phyloP scores from a whole-genome alignment of 2,888 invertebrate genomes.

The Sinotaia quadrata region DNA sequence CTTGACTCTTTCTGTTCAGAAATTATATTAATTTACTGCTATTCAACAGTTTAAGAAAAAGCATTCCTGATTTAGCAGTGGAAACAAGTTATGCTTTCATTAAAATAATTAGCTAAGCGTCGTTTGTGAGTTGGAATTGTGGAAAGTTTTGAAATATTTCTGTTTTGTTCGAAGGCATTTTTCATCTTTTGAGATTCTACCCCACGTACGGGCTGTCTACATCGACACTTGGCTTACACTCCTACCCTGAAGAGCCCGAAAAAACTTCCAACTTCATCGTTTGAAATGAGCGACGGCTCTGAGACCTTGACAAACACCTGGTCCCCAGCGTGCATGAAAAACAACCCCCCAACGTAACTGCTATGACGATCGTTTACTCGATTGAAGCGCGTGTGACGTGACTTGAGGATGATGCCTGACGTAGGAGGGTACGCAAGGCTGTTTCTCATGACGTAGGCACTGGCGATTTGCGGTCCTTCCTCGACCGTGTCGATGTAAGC shows the following conservation, averaged over 20 bases:
- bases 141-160: too few species aligned
- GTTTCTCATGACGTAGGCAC: slow-evolving; percentile 41
- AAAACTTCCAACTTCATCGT: slow-evolving; percentile 33
- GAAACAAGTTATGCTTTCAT: too few species aligned
- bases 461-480: not conserved
- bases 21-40: too few species aligned
- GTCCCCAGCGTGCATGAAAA: slow-evolving; percentile 44
- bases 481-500: not conserved
- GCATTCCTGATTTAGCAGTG: too few species aligned
- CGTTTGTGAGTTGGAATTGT: too few species aligned
- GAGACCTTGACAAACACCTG: slow-evolving; percentile 47
- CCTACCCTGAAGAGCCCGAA: slow-evolving; percentile 35
- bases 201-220: too few species aligned
- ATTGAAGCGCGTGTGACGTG: slow-evolving; percentile 47
- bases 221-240: too few species aligned
- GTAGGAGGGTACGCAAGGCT: slow-evolving; percentile 44
- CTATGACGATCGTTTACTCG: slow-evolving; percentile 43
- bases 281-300: slow-evolving; percentile 30
- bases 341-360: slow-evolving; percentile 45
- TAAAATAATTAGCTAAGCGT: too few species aligned
- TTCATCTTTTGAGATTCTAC: too few species aligned
- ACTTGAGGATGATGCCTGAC: slow-evolving; percentile 44
- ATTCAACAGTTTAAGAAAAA: too few species aligned
- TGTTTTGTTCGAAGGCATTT: too few species aligned
- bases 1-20: too few species aligned